Conservation (phyloP, 1,140 invertebrate species). For the Drosophila nannoptera region DNA sequence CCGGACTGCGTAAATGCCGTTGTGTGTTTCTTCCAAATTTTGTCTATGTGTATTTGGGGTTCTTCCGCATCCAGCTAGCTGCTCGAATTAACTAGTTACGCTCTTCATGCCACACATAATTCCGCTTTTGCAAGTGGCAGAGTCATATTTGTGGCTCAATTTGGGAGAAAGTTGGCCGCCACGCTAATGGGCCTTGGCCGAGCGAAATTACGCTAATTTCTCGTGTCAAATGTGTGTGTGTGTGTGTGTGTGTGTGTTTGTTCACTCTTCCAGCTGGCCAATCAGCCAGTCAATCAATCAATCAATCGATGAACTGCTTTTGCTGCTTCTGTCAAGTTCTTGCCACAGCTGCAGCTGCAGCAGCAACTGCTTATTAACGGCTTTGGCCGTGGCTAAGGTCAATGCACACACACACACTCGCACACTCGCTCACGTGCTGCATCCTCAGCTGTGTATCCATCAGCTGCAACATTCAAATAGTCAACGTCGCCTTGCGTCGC, state of each 20-base stretch:
- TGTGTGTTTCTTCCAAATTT: background rate
- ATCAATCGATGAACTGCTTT: constrained; percentile 26
- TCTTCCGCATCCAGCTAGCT: constrained; percentile 5
- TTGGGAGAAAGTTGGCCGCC: constrained; percentile 42
- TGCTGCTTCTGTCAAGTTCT: constrained; percentile 24
- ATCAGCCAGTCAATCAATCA: constrained; percentile 37
- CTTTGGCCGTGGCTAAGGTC: constrained; percentile 65
- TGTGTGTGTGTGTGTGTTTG: constrained; percentile 21
- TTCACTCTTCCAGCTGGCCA: constrained; percentile 5
- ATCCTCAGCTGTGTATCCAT: constrained; percentile 61
- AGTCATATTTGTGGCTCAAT: constrained; percentile 21
- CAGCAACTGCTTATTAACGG: constrained; percentile 25
- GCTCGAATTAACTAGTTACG: constrained; percentile 12
- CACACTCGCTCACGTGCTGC: constrained; percentile 15
- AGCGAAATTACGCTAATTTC: constrained; percentile 53
- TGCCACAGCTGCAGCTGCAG: constrained; percentile 37
- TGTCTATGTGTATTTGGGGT: background rate
- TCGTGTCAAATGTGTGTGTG: constrained; percentile 39
- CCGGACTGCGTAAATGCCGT: background rate
- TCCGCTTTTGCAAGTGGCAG: constrained; percentile 17
- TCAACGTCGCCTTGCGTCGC: constrained; percentile 26
- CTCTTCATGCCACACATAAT: background rate
- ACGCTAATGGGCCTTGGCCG: constrained; percentile 12
- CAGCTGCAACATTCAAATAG: constrained; percentile 76
- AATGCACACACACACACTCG: constrained; percentile 48